phyloP scores from a whole-genome alignment of 2,888 invertebrate species.

The Ochropacha duplaris region DNA sequence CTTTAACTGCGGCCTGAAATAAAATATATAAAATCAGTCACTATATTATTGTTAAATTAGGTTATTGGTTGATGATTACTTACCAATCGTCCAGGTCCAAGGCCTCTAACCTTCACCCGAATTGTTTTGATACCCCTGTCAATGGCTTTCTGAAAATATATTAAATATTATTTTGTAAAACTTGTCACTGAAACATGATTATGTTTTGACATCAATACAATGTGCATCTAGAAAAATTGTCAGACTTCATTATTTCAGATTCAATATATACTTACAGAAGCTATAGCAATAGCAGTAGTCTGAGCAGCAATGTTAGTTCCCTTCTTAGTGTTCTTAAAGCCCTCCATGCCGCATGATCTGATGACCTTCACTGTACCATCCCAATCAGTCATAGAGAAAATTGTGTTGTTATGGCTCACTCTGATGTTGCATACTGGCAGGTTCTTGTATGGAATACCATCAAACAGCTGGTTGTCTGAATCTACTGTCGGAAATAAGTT shows the following conservation, averaged over 20 bases:
- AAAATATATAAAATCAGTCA: neutral
- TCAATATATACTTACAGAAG: conserved; percentile 82
- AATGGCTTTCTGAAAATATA: conserved; percentile 85
- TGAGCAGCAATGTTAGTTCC: conserved; percentile 99
- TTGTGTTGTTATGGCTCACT: conserved; percentile 94
- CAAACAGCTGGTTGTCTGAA: conserved; percentile 88
- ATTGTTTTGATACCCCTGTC: conserved; percentile 89
- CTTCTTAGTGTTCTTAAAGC: conserved; percentile 97
- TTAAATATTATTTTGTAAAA: too few relatives aligned
- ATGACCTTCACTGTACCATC: conserved; percentile 85
- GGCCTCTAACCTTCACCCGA: conserved; percentile 89
- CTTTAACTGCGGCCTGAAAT: conserved; percentile 94
- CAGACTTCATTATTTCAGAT: too few relatives aligned
- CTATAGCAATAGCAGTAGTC: conserved; percentile 93
- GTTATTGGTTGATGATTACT: conserved; percentile 37
- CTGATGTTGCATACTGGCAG: conserved; percentile 92
- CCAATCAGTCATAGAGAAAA: conserved; percentile 88
- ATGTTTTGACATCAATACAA: too few relatives aligned
- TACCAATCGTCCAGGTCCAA: conserved; percentile 96
- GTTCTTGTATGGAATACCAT: conserved; percentile 90
- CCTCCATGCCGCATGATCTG: conserved; percentile 93
- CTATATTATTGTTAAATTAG: too few relatives aligned
- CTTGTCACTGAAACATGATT: too few relatives aligned
- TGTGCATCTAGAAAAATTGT: too few relatives aligned
- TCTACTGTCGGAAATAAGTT: conserved; percentile 88